A percentile compares a stretch with the other conserved stretches of the same genome.
phyloP scores from a whole-genome alignment of 2,113 vertebrate genomes.

The Buteo buteo region DNA sequence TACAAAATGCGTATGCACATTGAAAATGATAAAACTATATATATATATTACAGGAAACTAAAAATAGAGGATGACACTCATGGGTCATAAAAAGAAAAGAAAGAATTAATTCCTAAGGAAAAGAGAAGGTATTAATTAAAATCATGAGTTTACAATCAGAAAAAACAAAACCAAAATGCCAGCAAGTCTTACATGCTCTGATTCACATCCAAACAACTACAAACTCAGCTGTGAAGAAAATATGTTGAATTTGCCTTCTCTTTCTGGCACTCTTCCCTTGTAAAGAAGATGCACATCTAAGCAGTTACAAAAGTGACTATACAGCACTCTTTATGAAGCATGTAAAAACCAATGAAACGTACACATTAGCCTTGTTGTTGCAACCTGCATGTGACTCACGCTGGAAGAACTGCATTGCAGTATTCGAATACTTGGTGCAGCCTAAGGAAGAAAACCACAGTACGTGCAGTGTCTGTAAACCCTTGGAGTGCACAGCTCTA shows the following conservation, averaged over 20 bases:
- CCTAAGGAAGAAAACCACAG: neutral
- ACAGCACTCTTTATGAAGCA: neutral
- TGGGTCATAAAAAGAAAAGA: neutral
- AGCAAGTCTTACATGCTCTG: neutral
- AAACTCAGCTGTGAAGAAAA: slow-evolving; percentile 1
- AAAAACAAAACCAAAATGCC: neutral
- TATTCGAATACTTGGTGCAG: neutral
- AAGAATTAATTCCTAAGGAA: neutral
- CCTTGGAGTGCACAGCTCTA: neutral
- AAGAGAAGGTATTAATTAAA: neutral
- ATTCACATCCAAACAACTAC: neutral
- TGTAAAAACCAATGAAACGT: neutral
- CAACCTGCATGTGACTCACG: neutral
- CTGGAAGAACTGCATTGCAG: neutral
- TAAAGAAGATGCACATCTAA: neutral
- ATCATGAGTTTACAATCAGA: neutral
- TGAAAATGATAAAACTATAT: neutral
- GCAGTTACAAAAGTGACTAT: neutral
- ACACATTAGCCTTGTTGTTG: neutral
- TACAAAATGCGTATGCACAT: neutral
- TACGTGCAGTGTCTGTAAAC: rapidly evolving
- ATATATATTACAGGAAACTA: neutral
- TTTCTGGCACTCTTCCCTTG: neutral
- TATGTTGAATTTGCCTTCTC: neutral
- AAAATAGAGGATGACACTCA: neutral